A percentile compares a stretch with the other conserved stretches of the same genome.
phyloP scores from a whole-genome alignment of 1,140 invertebrate genomes.

The Araneus ventricosus region DNA sequence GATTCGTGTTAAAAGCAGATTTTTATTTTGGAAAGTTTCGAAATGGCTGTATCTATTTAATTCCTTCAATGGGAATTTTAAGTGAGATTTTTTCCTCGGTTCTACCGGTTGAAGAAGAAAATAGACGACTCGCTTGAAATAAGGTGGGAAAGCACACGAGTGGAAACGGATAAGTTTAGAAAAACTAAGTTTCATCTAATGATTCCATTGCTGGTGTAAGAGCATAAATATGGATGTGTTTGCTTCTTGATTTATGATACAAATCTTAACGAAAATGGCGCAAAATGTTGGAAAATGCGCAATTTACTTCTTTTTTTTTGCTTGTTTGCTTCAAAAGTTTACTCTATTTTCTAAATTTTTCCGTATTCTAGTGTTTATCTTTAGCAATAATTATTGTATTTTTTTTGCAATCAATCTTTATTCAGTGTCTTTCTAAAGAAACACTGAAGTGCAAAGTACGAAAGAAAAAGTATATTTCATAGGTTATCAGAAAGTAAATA shows the following conservation, averaged over 20 bases:
- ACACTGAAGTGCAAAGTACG: no score
- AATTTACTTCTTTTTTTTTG: not conserved
- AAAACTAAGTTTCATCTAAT: slow-evolving; percentile 18
- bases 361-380: not conserved
- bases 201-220: not conserved
- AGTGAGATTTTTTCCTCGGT: not conserved
- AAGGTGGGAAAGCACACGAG: not conserved
- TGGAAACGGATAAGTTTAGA: slow-evolving; percentile 4
- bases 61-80: not conserved
- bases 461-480: no score
- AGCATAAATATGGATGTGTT: not conserved
- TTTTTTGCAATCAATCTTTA: no score
- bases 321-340: not conserved
- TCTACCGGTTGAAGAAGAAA: not conserved
- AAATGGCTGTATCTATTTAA: not conserved
- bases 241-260: not conserved
- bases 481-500: no score
- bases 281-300: not conserved
- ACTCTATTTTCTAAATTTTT: not conserved
- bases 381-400: not conserved
- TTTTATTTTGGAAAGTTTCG: slow-evolving; percentile 14
- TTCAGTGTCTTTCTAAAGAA: no score
- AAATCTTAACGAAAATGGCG: not conserved
- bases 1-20: not conserved
- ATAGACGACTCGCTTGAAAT: not conserved